Evolutionary conservation across 2,113 vertebrate genomes (phyloP).

Genomic region (Lampris incognitus): DNA sequence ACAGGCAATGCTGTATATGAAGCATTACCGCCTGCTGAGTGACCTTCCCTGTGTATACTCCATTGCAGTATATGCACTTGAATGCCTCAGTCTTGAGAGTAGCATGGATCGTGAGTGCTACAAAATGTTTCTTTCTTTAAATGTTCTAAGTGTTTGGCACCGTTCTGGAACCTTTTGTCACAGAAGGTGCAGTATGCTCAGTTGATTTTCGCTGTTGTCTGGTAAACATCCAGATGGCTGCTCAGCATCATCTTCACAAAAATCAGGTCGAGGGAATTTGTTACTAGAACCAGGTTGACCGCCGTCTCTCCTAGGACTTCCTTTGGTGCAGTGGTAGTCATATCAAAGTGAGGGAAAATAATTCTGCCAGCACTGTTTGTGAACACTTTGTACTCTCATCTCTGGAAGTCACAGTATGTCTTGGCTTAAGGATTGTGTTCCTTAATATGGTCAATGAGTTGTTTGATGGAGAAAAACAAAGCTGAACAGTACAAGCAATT

Average conservation of each 20-base stretch:
- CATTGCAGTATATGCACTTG: slow-evolving; percentile 97
- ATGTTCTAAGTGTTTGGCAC: slow-evolving; percentile 87
- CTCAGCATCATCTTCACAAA: slow-evolving; percentile 91
- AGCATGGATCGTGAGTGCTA: slow-evolving; percentile 93
- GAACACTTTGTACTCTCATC: slow-evolving; percentile 88
- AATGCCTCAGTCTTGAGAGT: slow-evolving; percentile 93
- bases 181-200: slow-evolving; percentile 91
- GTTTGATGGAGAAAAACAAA: slow-evolving; percentile 90
- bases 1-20: slow-evolving; percentile 91
- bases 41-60: slow-evolving; percentile 95
- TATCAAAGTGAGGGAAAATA: slow-evolving; percentile 92
- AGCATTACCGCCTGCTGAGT: slow-evolving; percentile 93
- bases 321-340: slow-evolving; percentile 86
- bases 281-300: slow-evolving; percentile 90
- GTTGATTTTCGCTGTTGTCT: slow-evolving; percentile 65
- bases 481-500: slow-evolving; percentile 92
- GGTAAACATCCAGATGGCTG: slow-evolving; percentile 65
- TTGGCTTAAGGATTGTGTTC: slow-evolving; percentile 88
- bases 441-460: slow-evolving; percentile 88
- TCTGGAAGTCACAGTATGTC: slow-evolving; percentile 87
- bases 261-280: slow-evolving; percentile 85
- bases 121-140: slow-evolving; percentile 91
- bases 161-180: slow-evolving; percentile 83
- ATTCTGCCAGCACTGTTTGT: slow-evolving; percentile 85
- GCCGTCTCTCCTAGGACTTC: slow-evolving; percentile 91